Percentiles rank a stretch among this genome's conserved stretches.
phyloP scores from a whole-genome alignment of 2,888 invertebrate species.

The Chirona hameri region DNA sequence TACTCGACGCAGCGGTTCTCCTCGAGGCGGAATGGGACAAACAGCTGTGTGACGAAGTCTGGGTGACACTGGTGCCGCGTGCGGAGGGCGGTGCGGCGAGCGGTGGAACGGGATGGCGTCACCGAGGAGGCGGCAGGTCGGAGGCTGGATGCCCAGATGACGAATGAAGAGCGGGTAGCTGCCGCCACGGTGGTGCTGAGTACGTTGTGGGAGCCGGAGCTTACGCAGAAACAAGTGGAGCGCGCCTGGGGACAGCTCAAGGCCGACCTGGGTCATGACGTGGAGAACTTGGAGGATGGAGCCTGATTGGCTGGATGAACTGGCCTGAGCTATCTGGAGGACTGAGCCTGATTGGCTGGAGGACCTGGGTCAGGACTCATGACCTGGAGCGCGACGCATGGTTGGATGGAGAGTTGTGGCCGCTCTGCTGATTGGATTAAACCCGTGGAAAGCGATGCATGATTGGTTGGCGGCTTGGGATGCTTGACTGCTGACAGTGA shows the following conservation, averaged over 20 bases:
- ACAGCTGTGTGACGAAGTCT: constrained; percentile 80
- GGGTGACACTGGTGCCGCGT: constrained; percentile 82
- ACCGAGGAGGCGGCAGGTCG: constrained; percentile 69
- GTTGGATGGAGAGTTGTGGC: too few relatives aligned
- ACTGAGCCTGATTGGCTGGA: too few relatives aligned
- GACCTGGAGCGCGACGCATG: too few relatives aligned
- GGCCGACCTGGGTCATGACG: background rate
- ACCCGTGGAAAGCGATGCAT: too few relatives aligned
- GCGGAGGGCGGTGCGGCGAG: constrained; percentile 59
- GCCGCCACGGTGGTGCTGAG: constrained; percentile 81
- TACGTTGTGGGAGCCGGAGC: constrained; percentile 79
- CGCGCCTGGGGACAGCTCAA: constrained; percentile 63
- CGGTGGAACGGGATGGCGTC: constrained; percentile 69
- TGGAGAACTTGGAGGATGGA: too few relatives aligned
- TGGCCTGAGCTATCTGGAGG: too few relatives aligned
- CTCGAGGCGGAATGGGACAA: constrained; percentile 82
- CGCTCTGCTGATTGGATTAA: too few relatives aligned
- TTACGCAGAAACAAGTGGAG: constrained; percentile 76
- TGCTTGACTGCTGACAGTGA: too few relatives aligned
- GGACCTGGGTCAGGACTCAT: too few relatives aligned
- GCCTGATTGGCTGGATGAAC: too few relatives aligned
- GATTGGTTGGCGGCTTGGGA: too few relatives aligned
- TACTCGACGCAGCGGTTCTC: constrained; percentile 91
- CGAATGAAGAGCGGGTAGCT: constrained; percentile 69
- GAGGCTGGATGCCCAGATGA: constrained; percentile 71